Base-by-base conservation (phyloP, 2,797 vertebrate genomes). In the Mastacembelus armatus region DNA sequence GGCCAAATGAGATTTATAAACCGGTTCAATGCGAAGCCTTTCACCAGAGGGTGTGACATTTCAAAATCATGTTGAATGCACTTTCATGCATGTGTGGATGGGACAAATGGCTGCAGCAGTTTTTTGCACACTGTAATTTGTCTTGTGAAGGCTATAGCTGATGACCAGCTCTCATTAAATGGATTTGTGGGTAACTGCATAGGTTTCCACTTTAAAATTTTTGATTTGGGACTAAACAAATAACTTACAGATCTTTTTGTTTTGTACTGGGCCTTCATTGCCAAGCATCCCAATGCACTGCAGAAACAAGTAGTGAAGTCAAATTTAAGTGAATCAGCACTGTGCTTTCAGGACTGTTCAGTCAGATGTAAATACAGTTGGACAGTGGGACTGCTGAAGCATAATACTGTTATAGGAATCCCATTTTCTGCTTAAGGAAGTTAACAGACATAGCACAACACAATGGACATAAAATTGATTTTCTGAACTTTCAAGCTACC, bases 1-100 rank as follows among this genome's bases (percentile, higher is more conserved):
- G 66, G 62, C 74, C 64, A 74, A 81, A 77, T 77, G 78, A 87
- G 67, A 83, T 75, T 78, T 48, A 60, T 61, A 65, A 71, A 51
- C 5, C 45, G 71, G 32, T 77, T 74, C 62, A 54, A 38, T 72
- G 66, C 8, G 4, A 59, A 61, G 49, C 70, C 73, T 44, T 58
- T 71, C 47, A 60, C 2, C 15, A 36, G 35, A 36, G 35, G 35
- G 38, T 27, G 39, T 71, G 72, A 68, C 29, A 5, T 62, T 43
- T 45, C n/a, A 32, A 64, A 38, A 73, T 54, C 42, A 29, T 44
- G 47, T 56, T 47, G 51, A 66, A 66, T 77, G 69, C 77, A 78
- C 72, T 86, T 74, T 79, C 36, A 55, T 70, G 69, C 59, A 59
- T 75, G 77, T 58, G 51, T 72, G 74, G 55, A 70, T 42, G 64